A percentile compares a stretch with the other conserved stretches of the same genome.
phyloP scores from a whole-genome alignment of 2,113 vertebrate genomes.

The Cinclus cinclus region DNA sequence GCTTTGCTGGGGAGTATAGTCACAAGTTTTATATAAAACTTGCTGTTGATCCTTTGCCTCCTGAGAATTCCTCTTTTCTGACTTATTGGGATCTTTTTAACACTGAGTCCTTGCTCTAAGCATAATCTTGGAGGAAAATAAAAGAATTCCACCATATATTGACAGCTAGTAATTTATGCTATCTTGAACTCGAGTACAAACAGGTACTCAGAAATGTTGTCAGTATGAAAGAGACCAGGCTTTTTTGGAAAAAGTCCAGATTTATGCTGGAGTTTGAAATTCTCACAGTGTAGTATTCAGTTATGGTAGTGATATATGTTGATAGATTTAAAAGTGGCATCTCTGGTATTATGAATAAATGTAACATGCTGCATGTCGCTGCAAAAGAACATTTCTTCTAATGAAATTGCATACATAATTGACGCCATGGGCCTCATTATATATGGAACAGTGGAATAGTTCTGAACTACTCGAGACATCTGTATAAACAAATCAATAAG shows the following conservation, averaged over 20 bases:
- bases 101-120: neutral
- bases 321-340: neutral
- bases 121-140: neutral
- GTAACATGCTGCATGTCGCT: neutral
- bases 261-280: neutral
- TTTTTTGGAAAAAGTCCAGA: neutral
- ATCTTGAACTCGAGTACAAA: neutral
- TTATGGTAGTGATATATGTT: neutral
- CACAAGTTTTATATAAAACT: neutral
- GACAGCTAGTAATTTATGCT: neutral
- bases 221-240: neutral
- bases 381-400: neutral
- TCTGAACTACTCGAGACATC: neutral
- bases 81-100: neutral
- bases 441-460: neutral
- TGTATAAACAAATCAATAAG: slow-evolving; percentile 10
- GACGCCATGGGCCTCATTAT: neutral
- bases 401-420: slow-evolving; percentile 24
- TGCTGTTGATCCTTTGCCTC: neutral
- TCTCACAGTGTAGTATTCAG: neutral
- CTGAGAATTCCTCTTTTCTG: neutral
- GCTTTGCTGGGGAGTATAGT: neutral
- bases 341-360: neutral
- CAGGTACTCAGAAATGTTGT: neutral
- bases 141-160: neutral